These are phyloP conservation scores for Polypedilum pembai DNA, from an alignment of 1,140 invertebrate genomes.

Conservation along the genomic window DNA sequence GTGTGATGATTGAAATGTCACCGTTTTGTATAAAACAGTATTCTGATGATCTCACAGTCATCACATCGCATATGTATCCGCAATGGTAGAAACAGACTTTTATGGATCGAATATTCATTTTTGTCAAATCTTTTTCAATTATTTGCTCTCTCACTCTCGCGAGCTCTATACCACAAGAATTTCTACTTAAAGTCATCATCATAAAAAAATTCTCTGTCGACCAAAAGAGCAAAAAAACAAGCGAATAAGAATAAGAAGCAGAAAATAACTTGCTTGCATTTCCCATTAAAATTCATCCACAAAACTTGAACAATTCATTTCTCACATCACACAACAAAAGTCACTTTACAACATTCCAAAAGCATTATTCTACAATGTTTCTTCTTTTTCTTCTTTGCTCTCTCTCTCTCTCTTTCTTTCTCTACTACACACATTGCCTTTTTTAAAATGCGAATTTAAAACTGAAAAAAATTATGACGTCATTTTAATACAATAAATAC, in stretches of 20 bases:
- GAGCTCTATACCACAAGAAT: no score
- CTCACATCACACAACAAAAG: conserved; percentile 8
- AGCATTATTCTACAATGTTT: not conserved
- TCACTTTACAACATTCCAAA: conserved; percentile 13
- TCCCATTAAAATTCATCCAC: conserved; percentile 17
- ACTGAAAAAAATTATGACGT: conserved; percentile 15
- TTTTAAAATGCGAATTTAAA: conserved; percentile 8
- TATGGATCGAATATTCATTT: no score
- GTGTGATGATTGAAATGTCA: no score
- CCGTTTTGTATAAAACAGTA: no score
- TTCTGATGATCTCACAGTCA: no score
- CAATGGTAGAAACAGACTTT: no score
- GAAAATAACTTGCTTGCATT: conserved; percentile 18
- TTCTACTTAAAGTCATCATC: no score
- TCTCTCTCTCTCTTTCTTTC: not conserved
- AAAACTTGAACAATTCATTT: conserved; percentile 19
- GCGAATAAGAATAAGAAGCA: not conserved
- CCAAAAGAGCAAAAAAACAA: not conserved
- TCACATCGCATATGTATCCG: no score
- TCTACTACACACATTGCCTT: not conserved
- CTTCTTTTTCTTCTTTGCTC: not conserved
- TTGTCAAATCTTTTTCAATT: no score
- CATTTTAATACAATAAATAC: not conserved
- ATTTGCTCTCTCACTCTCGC: no score
- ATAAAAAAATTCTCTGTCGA: no score